Evolutionary conservation across 2,797 vertebrate genomes (phyloP).

Genomic region (Syngnathus rostellatus): DNA sequence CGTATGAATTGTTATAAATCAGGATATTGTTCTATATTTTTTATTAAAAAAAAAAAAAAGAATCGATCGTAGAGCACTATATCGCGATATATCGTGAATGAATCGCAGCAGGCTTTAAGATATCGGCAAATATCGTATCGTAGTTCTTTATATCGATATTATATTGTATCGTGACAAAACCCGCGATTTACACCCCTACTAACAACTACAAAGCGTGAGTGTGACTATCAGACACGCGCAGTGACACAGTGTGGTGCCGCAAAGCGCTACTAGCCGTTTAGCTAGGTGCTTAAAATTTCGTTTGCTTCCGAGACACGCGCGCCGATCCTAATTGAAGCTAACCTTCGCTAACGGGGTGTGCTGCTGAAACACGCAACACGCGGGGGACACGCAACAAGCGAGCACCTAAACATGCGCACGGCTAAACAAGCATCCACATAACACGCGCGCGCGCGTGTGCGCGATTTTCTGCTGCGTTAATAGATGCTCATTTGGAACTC

Average conservation of each 20-base stretch:
- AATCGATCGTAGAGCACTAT: too few relatives aligned
- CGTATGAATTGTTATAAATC: too few relatives aligned
- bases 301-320: conserved; percentile 56
- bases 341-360: conserved; percentile 50
- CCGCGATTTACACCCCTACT: too few relatives aligned
- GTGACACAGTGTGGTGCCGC: conserved; percentile 40
- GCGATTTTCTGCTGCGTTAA: conserved; percentile 43
- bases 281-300: conserved; percentile 45
- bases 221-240: conserved; percentile 57
- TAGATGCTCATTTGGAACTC: conserved; percentile 57
- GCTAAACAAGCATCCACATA: conserved; percentile 30
- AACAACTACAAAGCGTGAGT: conserved; percentile 48
- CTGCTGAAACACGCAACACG: conserved; percentile 57
- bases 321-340: conserved; percentile 65
- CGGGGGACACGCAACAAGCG: background rate
- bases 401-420: too few relatives aligned
- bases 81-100: too few relatives aligned
- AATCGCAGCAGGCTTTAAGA: too few relatives aligned
- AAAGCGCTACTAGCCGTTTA: conserved; percentile 56
- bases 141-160: too few relatives aligned
- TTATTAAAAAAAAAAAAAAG: too few relatives aligned
- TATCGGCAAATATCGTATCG: too few relatives aligned
- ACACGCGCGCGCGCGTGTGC: conserved; percentile 11
- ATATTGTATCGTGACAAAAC: too few relatives aligned
- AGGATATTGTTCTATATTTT: too few relatives aligned